Conservation (phyloP, 2,113 vertebrate species). For the Takifugu flavidus region DNA sequence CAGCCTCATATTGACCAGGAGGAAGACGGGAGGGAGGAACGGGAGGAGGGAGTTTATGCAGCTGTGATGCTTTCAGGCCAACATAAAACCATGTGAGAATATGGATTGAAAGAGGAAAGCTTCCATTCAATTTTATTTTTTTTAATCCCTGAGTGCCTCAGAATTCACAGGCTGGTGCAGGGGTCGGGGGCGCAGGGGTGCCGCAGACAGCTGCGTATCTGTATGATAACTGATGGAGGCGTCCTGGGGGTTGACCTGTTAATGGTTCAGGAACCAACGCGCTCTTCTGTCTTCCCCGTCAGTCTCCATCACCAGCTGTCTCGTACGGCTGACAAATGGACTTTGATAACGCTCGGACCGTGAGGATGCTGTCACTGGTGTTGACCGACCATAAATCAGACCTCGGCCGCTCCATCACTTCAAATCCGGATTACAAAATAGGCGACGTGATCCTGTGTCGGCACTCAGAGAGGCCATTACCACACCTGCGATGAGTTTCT, state of each 20-base stretch:
- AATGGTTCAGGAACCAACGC: not conserved
- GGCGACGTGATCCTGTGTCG: no score
- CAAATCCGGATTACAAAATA: no score
- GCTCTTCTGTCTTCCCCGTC: constrained; percentile 9
- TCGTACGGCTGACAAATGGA: not conserved
- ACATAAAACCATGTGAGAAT: constrained; percentile 2
- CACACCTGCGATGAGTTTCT: not conserved
- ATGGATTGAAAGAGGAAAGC: constrained; percentile 17
- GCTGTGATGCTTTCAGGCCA: constrained; percentile 8
- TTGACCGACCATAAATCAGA: not conserved
- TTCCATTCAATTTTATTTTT: constrained; percentile 1
- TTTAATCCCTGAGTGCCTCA: not conserved
- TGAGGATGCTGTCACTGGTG: not conserved
- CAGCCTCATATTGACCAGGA: constrained; percentile 56
- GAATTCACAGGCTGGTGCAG: not conserved
- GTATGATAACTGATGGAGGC: constrained; percentile 1
- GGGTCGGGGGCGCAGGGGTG: not conserved
- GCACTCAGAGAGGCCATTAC: no score
- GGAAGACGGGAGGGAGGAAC: constrained; percentile 37
- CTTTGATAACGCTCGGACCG: not conserved
- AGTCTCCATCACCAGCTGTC: not conserved
- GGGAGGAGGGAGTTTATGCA: constrained; percentile 30
- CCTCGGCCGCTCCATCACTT: not conserved
- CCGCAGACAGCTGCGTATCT: not conserved
- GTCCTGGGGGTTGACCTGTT: not conserved